phyloP scores from a whole-genome alignment of 2,888 invertebrate genomes.

The Hydroisotoma schaefferi region DNA sequence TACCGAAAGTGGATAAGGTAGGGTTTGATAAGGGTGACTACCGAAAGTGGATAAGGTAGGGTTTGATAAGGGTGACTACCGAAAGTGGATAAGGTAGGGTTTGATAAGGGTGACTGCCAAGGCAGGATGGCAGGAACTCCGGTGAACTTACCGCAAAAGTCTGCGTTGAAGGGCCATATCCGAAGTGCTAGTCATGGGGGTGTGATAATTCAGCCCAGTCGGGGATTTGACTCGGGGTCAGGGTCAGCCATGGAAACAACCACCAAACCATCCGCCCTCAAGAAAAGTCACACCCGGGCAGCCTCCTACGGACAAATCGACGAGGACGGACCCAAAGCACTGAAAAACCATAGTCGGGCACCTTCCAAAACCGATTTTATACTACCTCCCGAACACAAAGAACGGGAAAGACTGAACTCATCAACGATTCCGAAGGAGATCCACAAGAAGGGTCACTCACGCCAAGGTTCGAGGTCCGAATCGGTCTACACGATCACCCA shows the following conservation, averaged over 20 bases:
- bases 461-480: conserved; percentile 84
- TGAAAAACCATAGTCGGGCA: conserved; percentile 71
- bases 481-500: conserved; percentile 83
- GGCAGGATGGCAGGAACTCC: neutral
- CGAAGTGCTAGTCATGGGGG: conserved; percentile 78
- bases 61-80: too few species aligned
- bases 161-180: conserved; percentile 58
- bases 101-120: too few species aligned
- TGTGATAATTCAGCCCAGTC: conserved; percentile 55
- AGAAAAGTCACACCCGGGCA: conserved; percentile 75
- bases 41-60: neutral
- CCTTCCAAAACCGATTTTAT: conserved; percentile 86
- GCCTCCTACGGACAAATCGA: conserved; percentile 83
- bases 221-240: conserved; percentile 29
- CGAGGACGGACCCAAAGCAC: conserved; percentile 56
- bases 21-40: too few species aligned
- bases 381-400: conserved; percentile 79
- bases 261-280: conserved; percentile 59
- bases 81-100: neutral
- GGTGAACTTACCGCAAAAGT: conserved; percentile 37
- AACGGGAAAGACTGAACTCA: conserved; percentile 53
- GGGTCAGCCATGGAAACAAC: conserved; percentile 13
- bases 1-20: neutral
- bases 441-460: conserved; percentile 41
- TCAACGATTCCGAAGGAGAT: conserved; percentile 18